Conservation (phyloP, 2,113 vertebrate species). For the Sprattus sprattus region DNA sequence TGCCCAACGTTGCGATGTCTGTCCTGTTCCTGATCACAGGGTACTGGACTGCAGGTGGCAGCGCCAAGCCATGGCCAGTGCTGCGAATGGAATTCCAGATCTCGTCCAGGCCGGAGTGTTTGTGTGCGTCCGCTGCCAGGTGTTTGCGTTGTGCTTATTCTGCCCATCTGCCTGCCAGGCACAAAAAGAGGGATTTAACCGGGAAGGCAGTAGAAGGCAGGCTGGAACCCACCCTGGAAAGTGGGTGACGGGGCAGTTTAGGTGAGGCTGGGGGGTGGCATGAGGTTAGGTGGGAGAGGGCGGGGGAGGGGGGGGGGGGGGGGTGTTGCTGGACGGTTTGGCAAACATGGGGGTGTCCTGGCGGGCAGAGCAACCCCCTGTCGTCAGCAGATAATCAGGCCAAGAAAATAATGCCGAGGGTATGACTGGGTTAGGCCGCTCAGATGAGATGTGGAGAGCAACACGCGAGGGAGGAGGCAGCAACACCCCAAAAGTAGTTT, state of each 20-base stretch:
- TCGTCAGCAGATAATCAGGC: constrained; percentile 52
- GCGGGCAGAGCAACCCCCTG: constrained; percentile 29
- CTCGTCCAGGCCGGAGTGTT: neutral
- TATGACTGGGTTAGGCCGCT: neutral
- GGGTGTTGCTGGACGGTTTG: neutral
- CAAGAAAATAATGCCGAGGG: constrained; percentile 52
- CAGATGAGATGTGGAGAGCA: neutral
- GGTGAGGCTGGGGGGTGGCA: neutral
- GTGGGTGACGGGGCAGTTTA: constrained; percentile 12
- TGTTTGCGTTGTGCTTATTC: constrained; percentile 55
- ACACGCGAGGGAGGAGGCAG: neutral
- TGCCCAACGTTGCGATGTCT: neutral
- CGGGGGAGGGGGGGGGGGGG: neutral
- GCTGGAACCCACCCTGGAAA: neutral
- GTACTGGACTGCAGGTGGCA: neutral
- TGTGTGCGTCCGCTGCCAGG: constrained; percentile 39
- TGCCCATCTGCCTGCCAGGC: constrained; percentile 48
- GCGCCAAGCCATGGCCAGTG: neutral
- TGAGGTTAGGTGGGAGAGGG: neutral
- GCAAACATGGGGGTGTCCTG: constrained; percentile 36
- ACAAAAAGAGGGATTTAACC: constrained; percentile 60
- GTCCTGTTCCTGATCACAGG: neutral
- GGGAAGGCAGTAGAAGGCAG: neutral
- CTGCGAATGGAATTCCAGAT: neutral
- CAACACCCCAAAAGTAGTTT: neutral